Evolutionary conservation across 30 jellyfish, hydroid and myxozoan species (phyloP).

Genomic region (Hydra vulgaris): DNA sequence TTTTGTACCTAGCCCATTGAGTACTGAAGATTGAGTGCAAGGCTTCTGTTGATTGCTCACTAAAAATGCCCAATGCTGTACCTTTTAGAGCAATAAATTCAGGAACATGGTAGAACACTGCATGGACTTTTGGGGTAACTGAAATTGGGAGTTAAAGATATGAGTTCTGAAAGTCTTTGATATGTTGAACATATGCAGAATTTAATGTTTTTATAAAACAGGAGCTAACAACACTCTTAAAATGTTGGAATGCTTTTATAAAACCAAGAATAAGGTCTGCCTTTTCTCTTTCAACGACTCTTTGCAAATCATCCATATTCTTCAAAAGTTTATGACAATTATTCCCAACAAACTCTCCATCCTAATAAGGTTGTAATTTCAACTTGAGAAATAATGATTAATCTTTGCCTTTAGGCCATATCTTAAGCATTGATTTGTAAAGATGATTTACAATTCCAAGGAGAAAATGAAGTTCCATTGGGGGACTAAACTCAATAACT

Average conservation of each 20-base stretch:
- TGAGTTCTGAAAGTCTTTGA: neutral
- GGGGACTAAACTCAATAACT: neutral
- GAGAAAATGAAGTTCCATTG: neutral
- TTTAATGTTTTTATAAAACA: neutral
- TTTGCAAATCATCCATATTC: neutral
- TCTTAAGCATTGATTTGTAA: neutral
- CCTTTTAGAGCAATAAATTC: neutral
- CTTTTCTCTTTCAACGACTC: neutral
- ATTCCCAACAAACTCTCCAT: neutral
- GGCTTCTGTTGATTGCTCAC: too few species aligned
- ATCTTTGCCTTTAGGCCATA: neutral
- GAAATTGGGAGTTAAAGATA: neutral
- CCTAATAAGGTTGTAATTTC: neutral
- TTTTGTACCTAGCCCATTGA: too few species aligned
- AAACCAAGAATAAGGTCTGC: neutral
- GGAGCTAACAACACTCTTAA: neutral
- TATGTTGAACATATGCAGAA: neutral
- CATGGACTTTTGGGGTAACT: neutral
- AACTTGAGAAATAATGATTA: neutral
- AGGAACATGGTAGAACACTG: neutral
- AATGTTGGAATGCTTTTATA: neutral
- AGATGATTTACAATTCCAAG: neutral
- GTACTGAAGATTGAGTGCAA: too few species aligned
- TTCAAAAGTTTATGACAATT: neutral
- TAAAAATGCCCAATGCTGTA: too few species aligned